phyloP scores from a whole-genome alignment of 2,888 invertebrate species.

The Plutella xylostella region DNA sequence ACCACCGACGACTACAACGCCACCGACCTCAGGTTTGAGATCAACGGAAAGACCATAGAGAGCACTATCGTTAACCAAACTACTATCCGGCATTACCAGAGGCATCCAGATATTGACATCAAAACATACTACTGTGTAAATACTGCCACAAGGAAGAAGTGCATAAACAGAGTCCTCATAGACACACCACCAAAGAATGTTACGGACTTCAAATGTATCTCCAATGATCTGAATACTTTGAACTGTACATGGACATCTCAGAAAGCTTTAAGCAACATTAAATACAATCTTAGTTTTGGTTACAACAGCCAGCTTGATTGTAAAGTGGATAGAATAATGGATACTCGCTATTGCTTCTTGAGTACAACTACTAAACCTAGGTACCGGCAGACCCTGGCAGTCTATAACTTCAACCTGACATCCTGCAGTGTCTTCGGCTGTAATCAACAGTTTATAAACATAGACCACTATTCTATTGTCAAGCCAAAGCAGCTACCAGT shows the following conservation, averaged over 20 bases:
- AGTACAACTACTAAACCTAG: conserved; percentile 36
- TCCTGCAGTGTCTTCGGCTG: conserved; percentile 73
- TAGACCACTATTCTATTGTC: conserved; percentile 70
- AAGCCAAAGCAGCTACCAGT: conserved; percentile 45
- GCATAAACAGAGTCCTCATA: conserved; percentile 40
- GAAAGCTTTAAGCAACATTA: background rate
- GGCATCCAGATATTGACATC: conserved; percentile 62
- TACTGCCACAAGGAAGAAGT: conserved; percentile 33
- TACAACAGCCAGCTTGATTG: background rate
- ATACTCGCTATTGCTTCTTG: conserved; percentile 37
- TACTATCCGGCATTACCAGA: conserved; percentile 69
- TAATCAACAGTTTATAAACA: conserved; percentile 52
- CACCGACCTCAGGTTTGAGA: conserved; percentile 52
- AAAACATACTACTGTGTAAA: conserved; percentile 67
- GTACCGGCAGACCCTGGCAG: conserved; percentile 54
- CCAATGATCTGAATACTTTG: conserved; percentile 78
- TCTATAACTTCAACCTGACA: conserved; percentile 70
- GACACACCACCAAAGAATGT: conserved; percentile 72
- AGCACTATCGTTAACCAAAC: conserved; percentile 72
- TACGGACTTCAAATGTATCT: conserved; percentile 77
- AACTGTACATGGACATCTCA: conserved; percentile 80
- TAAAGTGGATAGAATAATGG: conserved; percentile 14
- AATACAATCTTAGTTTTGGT: background rate
- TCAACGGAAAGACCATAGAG: conserved; percentile 6
- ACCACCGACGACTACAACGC: conserved; percentile 56